Evolutionary conservation across 2,888 invertebrate genomes (phyloP), one percentile per base, ranked within the genome.

Genomic region (Oeneis ivallda): DNA sequence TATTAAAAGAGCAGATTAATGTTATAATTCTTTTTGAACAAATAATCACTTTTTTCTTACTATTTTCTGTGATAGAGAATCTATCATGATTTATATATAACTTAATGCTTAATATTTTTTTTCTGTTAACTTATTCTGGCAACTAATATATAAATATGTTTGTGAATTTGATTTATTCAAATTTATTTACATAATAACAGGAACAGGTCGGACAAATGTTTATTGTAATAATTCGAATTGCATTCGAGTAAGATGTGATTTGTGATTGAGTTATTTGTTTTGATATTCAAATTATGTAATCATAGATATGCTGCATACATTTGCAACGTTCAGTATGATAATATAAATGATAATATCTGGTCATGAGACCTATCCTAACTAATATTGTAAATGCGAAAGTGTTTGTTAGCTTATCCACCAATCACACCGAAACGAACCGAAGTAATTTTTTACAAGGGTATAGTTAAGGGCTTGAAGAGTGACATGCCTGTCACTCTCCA

Each of bases 201-300:
- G 58, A 71, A 66, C 67, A 64, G 68, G 56, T 65, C 67, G 70
- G 58, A 66, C 68, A 67, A 69, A 75, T 73, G 63, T 69, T 69
- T 75, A 68, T 68, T 71, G 75, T 77, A 75, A 75, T 72, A 76
- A 76, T 79, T 76, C 74, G 74, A 80, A 80, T 79, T 73, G 73
- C 76, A 83, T 82, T 79, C 75, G 78, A 69, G 66, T 80, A 72
- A 75, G 71, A 76, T 71, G 70, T 77, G 73, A 76, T 78, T 75
- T 75, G 75, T 74, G 75, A 75, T 78, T 75, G 74, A 76, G 74
- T 73, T 73, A 77, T 77, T 77, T 80, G 79, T 82, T 81, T 77
- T 80, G 77, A 76, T 84, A 84, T 85, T 84, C 84, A 84, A 87
- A 87, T 86, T 75, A 80, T 81, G 79, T 82, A 60, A 66, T 69